Evolutionary conservation across 2,113 vertebrate species (phyloP), one percentile per base, ranked within the genome.

Genomic region (Isichthys henryi): DNA sequence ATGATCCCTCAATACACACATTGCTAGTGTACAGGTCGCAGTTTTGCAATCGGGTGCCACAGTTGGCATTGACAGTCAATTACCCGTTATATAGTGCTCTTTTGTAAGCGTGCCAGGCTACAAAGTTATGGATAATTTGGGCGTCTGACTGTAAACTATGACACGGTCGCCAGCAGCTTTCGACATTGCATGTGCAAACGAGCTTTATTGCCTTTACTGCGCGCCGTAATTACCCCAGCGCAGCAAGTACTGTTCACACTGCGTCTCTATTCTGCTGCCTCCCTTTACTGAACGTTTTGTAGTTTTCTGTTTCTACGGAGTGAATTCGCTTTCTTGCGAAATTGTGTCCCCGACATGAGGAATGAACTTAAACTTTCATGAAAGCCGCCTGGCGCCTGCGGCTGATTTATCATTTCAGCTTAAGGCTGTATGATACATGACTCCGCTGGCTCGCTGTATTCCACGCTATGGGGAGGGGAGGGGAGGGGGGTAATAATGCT

Each of bases 361-460:
- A 86, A 86, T 27, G 45, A 50, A 86, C 10, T 86, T 86, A 86
- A 86, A 86, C 48, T 23, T 48, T n/a, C n/a, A 48, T n/a, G 83
- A 50, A 50, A 49, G 48, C 48, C n/a, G 83, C 45, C 83, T 49
- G 48, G n/a, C n/a, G 83, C 45, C 83, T 49, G 82, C 23, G 46
- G 39, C 43, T 84, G 82, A 49, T 49, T 50, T 27, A 80, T 43
- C 35, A 39, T 35, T 80, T 39, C 13, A 35, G 17, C 74, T 80
- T 1, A 43, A 43, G 74, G 74, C 74, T 80, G 8, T 35, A 43
- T 80, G 35, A 80, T 17, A n/a, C 13, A 23, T 35, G 13, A 35
- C 4, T 35, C 70, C 1, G 27, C 13, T 35, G 27, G 27, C 66
- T 74, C 13, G 31, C 10, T 11, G 13, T 74, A 35, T 74, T 11